These are phyloP conservation scores for Ectropis grisescens DNA, from an alignment of 1,140 invertebrate genomes.

Conservation along the genomic window DNA sequence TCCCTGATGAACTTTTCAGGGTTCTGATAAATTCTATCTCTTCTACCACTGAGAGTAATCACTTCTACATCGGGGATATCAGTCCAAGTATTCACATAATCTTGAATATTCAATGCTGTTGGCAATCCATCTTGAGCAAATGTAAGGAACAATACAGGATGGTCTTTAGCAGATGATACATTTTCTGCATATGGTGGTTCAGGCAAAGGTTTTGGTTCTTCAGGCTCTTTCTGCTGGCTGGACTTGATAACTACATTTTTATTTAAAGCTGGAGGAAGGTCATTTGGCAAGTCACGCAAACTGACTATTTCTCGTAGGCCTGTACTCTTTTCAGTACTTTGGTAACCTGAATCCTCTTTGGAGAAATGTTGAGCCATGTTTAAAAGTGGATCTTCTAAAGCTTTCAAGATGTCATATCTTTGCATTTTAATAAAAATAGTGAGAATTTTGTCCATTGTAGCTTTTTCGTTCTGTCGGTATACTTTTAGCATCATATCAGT, in stretches of 20 bases:
- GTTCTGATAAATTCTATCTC: slow-evolving; percentile 55
- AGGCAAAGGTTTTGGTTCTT: slow-evolving; percentile 33
- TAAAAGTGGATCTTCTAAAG: slow-evolving; percentile 44
- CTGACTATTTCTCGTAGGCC: slow-evolving; percentile 38
- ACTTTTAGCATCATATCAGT: slow-evolving; percentile 56
- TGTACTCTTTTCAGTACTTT: slow-evolving; percentile 37
- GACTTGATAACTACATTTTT: slow-evolving; percentile 31
- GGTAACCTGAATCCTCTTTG: slow-evolving; percentile 61
- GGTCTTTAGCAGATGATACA: slow-evolving; percentile 27
- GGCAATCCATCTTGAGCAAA: slow-evolving; percentile 58
- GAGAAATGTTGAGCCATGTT: slow-evolving; percentile 41
- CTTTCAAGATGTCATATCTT: slow-evolving; percentile 60
- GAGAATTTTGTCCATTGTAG: slow-evolving; percentile 60
- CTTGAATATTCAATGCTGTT: slow-evolving; percentile 52
- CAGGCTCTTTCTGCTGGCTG: slow-evolving; percentile 22
- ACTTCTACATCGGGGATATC: slow-evolving; percentile 37
- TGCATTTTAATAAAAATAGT: slow-evolving; percentile 52
- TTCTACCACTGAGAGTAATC: slow-evolving; percentile 50
- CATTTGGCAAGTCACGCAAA: slow-evolving; percentile 43
- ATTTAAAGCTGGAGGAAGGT: slow-evolving; percentile 54
- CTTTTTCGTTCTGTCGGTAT: slow-evolving; percentile 56
- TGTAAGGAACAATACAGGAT: slow-evolving; percentile 54
- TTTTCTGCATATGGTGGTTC: slow-evolving; percentile 21
- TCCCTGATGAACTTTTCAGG: slow-evolving; percentile 62
- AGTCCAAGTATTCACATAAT: slow-evolving; percentile 44